Evolutionary conservation across 2,888 invertebrate genomes (phyloP).

Genomic region (Drosophila falleni): DNA sequence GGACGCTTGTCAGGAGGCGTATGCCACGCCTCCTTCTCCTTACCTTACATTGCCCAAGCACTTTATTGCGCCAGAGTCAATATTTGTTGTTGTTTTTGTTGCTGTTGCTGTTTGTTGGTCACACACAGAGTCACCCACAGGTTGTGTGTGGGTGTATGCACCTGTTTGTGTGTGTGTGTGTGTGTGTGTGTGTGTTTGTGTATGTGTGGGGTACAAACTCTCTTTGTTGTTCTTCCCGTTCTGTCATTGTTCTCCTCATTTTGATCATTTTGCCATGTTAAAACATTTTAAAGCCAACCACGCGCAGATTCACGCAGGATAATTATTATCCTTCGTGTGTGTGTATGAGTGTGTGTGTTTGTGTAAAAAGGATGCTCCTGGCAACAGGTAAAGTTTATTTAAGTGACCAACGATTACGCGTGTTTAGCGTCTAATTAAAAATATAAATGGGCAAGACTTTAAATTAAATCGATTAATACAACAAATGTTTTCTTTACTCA

Average conservation of each 20-base stretch:
- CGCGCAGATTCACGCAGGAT: constrained; percentile 61
- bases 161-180: no score
- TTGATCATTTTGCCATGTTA: constrained; percentile 38
- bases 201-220: constrained; percentile 4
- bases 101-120: constrained; percentile 16
- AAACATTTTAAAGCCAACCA: constrained; percentile 67
- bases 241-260: constrained; percentile 8
- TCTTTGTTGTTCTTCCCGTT: constrained; percentile 41
- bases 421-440: constrained; percentile 45
- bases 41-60: constrained; percentile 22
- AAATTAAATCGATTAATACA: constrained; percentile 17
- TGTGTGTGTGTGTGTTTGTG: neutral
- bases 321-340: constrained; percentile 48
- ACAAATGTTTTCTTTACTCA: neutral
- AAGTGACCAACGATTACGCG: constrained; percentile 22
- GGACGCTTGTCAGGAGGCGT: constrained; percentile 30
- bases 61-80: constrained; percentile 74
- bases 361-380: neutral
- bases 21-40: neutral
- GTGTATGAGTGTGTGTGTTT: neutral
- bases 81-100: constrained; percentile 62
- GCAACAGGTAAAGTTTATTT: constrained; percentile 12
- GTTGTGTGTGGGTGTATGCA: neutral
- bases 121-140: constrained; percentile 29
- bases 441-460: constrained; percentile 20